A percentile compares a stretch with the other conserved stretches of the same genome.
Conservation (phyloP, 2,113 vertebrate species). For the Nesoenas mayeri region DNA sequence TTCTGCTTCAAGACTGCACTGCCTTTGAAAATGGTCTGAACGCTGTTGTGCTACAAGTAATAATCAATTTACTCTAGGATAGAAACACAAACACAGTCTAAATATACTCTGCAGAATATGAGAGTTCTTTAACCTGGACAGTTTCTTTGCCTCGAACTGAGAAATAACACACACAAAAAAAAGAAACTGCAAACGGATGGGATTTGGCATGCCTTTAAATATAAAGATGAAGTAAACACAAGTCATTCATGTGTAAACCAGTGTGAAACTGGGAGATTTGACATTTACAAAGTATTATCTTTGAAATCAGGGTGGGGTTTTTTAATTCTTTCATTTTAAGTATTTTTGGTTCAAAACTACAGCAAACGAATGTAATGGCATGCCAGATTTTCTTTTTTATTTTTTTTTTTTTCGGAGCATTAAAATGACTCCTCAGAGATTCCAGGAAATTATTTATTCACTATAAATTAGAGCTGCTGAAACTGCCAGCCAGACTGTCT, state of each 20-base stretch:
- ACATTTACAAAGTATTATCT: neutral
- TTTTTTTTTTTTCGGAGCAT: neutral
- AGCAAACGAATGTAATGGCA: conserved; percentile 3
- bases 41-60: neutral
- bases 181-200: neutral
- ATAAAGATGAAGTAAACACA: neutral
- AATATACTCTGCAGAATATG: conserved; percentile 4
- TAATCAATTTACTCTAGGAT: neutral
- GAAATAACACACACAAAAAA: conserved; percentile 11
- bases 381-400: neutral
- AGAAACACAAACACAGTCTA: conserved; percentile 28
- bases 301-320: neutral
- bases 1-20: conserved; percentile 15
- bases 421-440: conserved; percentile 47
- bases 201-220: conserved; percentile 27
- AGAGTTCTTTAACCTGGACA: neutral
- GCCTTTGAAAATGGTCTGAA: conserved; percentile 25
- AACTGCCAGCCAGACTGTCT: conserved; percentile 59
- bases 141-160: neutral
- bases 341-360: conserved; percentile 46
- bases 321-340: neutral
- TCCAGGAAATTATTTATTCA: conserved; percentile 66
- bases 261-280: conserved; percentile 3
- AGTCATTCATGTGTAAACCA: neutral
- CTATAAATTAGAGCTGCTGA: conserved; percentile 66